These are phyloP conservation scores for Tachysurus vachellii DNA, from an alignment of 2,113 vertebrate genomes.

Conservation along the genomic window DNA sequence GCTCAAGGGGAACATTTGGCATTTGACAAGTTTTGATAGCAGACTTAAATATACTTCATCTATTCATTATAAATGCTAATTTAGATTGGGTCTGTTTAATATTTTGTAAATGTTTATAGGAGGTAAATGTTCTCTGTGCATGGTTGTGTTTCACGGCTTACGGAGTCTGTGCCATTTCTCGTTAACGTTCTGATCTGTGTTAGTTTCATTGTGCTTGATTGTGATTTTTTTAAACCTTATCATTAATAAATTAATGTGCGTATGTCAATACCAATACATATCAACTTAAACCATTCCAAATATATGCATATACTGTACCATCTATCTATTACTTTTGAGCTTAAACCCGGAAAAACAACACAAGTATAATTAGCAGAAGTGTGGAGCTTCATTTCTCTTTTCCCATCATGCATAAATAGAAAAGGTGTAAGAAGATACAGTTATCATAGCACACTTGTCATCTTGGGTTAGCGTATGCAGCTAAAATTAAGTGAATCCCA, in stretches of 20 bases:
- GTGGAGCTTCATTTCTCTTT: neutral
- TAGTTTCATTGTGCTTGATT: neutral
- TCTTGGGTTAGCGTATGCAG: neutral
- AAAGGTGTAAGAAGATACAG: neutral
- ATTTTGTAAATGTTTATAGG: neutral
- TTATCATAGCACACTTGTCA: neutral
- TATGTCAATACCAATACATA: neutral
- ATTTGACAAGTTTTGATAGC: neutral
- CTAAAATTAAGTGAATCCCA: neutral
- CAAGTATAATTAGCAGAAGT: neutral
- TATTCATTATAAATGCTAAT: neutral
- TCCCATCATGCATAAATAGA: neutral
- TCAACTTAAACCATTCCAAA: neutral
- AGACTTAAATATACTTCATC: neutral
- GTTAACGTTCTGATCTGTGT: conserved; percentile 2
- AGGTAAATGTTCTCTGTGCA: neutral
- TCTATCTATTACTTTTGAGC: neutral
- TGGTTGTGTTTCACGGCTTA: neutral
- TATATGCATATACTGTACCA: neutral
- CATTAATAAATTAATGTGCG: neutral
- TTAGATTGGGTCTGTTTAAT: neutral
- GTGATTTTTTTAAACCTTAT: neutral
- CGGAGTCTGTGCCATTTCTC: neutral
- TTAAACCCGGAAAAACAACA: neutral
- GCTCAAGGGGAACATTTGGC: neutral